Evolutionary conservation across 1,140 invertebrate species (phyloP), one percentile per base, ranked within the genome.

Genomic region (Nylanderia fulva): DNA sequence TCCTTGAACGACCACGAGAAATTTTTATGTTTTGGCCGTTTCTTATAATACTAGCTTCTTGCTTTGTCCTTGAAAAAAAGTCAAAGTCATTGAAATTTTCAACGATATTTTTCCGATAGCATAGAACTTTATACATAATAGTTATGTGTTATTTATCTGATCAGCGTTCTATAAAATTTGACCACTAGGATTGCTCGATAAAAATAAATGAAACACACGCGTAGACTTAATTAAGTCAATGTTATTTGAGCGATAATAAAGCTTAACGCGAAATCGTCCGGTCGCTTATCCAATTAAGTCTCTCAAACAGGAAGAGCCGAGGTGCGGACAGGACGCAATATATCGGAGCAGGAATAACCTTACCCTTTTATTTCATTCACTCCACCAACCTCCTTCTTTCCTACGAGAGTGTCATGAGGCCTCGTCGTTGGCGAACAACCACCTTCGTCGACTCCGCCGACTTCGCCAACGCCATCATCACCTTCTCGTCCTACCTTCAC

Each of bases 301-400:
- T 82, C 63, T 72, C 63, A 86, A 88, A 88, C 68, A 88, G 85
- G 79, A 84, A 90, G 61, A 45, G 68, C 42, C 58, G 36, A 87
- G 76, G 77, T 64, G 85, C 76, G 85, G 82, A 85, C 54, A 64
- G 52, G 52, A n/a, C 56, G 84, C 72, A 87, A 87, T 89, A 87
- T 88, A 91, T 87, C 68, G 63, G 39, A n/a, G 9, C 21, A 52
- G 69, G 60, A 71, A 85, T 85, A 90, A 89, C 86, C 85, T 88
- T 86, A 39, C 85, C 90, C 48, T 76, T 90, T 89, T 89, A 89
- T 91, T 91, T 90, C 88, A 89, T 88, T 85, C 54, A 76, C 58
- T 58, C 61, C 45, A 52, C 29, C 48, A n/a, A 56, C 24, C 54
- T 60, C 33, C 13, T 45, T 64, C 24, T 24, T 52, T 52, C 24